Evolutionary conservation across 2,797 vertebrate genomes (phyloP).

Genomic region (Thamnophis elegans): DNA sequence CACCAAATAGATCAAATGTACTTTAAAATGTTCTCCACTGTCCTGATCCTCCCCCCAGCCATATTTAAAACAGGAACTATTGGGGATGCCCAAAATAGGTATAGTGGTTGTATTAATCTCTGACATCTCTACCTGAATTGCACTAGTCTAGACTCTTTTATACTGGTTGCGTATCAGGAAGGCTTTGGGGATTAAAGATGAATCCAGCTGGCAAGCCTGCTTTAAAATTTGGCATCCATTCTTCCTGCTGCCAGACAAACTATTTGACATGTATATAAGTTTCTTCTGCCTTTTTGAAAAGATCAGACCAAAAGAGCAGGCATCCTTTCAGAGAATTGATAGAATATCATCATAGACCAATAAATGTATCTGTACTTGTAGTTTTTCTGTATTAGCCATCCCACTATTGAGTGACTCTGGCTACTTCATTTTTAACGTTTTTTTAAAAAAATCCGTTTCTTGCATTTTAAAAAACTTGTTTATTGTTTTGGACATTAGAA

Average conservation of each 20-base stretch:
- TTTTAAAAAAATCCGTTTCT: rapidly evolving
- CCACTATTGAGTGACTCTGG: neutral
- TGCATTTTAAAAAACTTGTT: neutral
- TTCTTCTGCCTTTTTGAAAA: neutral
- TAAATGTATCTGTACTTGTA: neutral
- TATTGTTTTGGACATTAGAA: neutral
- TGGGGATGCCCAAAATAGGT: neutral
- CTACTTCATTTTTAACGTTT: neutral
- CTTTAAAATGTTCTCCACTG: neutral
- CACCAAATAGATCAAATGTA: neutral
- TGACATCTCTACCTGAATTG: neutral
- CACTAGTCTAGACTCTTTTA: neutral
- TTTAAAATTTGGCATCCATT: neutral
- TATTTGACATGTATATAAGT: neutral
- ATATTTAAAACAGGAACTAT: neutral
- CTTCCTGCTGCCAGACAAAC: neutral
- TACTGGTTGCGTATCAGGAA: neutral
- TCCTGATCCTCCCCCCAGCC: neutral
- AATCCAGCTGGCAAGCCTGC: neutral
- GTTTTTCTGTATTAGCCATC: neutral
- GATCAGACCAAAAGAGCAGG: no score
- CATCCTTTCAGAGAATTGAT: neutral
- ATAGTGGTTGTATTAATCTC: neutral
- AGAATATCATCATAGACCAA: neutral
- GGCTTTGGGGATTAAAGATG: neutral